A percentile compares a stretch with the other conserved stretches of the same genome.
Conservation (phyloP, 2,888 invertebrate species). For the Pseudococcus viburni region DNA sequence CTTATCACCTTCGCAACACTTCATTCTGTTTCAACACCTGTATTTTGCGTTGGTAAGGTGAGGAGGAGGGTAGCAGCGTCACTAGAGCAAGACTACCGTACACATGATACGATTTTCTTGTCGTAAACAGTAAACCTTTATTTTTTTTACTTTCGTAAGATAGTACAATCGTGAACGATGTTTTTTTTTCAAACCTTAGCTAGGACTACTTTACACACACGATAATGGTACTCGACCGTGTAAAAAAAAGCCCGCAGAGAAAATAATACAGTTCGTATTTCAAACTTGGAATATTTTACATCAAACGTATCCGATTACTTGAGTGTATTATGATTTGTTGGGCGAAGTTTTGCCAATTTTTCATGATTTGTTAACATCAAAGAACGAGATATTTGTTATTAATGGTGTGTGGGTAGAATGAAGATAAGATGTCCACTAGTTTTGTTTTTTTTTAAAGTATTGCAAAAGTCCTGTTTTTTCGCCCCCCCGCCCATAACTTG, state of each 20-base stretch:
- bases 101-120: neutral
- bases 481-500: no score
- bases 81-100: conserved; percentile 3
- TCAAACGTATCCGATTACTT: no score
- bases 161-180: conserved; percentile 4
- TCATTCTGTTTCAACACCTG: neutral
- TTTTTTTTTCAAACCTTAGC: neutral
- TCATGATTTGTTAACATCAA: no score
- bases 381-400: no score
- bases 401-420: no score
- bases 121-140: neutral
- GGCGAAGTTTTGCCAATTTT: no score
- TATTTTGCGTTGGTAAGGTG: neutral
- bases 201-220: neutral
- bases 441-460: no score
- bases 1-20: neutral
- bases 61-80: neutral
- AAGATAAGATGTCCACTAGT: no score
- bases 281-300: no score
- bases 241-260: neutral
- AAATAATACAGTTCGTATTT: neutral
- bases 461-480: no score
- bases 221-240: neutral
- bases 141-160: neutral
- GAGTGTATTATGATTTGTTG: no score